Conservation (phyloP, 2,888 invertebrate genomes). For the Shargacucullia verbasci region DNA sequence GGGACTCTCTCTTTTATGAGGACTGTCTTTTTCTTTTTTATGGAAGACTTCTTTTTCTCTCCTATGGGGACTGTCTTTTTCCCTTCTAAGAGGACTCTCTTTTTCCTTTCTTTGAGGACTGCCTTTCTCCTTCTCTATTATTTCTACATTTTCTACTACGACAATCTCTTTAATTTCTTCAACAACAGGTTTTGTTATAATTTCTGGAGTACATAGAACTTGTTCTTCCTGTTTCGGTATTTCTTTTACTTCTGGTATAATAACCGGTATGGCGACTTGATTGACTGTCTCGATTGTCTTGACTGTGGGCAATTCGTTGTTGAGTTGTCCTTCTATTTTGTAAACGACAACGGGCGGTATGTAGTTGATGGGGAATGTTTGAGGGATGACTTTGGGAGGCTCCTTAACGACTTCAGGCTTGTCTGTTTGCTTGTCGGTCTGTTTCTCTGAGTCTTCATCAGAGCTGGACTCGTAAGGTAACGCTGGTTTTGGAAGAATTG, state of each 20-base stretch:
- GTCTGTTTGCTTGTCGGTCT: slow-evolving; percentile 57
- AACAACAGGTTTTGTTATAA: slow-evolving; percentile 28
- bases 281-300: slow-evolving; percentile 51
- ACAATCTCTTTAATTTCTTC: slow-evolving; percentile 40
- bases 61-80: slow-evolving; percentile 44
- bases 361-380: slow-evolving; percentile 50
- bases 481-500: slow-evolving; percentile 91
- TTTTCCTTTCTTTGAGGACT: slow-evolving; percentile 56
- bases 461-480: slow-evolving; percentile 93
- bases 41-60: slow-evolving; percentile 48
- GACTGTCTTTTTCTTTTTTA: slow-evolving; percentile 41
- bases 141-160: slow-evolving; percentile 35
- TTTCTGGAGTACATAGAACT: slow-evolving; percentile 26
- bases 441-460: slow-evolving; percentile 89
- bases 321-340: slow-evolving; percentile 73
- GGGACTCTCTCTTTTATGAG: slow-evolving; percentile 27
- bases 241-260: slow-evolving; percentile 56
- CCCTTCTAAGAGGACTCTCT: slow-evolving; percentile 52
- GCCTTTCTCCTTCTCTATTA: slow-evolving; percentile 35
- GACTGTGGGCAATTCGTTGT: slow-evolving; percentile 64
- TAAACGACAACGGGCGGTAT: slow-evolving; percentile 76
- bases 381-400: slow-evolving; percentile 55
- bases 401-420: slow-evolving; percentile 57
- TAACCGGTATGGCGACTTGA: slow-evolving; percentile 40
- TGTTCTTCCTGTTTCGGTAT: slow-evolving; percentile 47